Base-by-base conservation (phyloP, 2,888 invertebrate genomes). In the Nomada hirtipes region DNA sequence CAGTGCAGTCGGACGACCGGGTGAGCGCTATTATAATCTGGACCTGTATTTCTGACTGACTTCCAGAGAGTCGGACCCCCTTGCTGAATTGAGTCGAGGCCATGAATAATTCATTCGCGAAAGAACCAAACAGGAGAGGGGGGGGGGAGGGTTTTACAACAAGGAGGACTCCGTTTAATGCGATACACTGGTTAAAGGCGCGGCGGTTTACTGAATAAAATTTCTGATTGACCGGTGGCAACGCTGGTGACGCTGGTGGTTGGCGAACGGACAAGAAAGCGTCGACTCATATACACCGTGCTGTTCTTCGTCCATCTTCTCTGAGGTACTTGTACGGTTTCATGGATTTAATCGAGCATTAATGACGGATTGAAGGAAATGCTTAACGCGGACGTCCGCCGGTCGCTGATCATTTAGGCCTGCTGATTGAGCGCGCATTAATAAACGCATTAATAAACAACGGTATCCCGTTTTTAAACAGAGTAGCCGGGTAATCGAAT, bases 81-180 rank as follows among this genome's bases (percentile, higher is more conserved):
- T 90, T 89, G 89, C 90, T 89, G 91, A 91, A 92, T 92, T 90
- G 91, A 92, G 91, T 90, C 90, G 90, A 85, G 88, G 83, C 86
- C 87, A 93, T 93, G 93, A 93, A 93, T 93, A 89, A 93, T 93
- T 93, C 93, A 93, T 92, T 76, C 65, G 64, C 76, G 86, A 78
- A 73, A 76, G 65, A 81, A 78, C 81, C 29, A 76, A 78, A 74
- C 75, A 86, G 80, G 76, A 82, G 7, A 7, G 36, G 82, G 76
- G 47, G 57, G 15, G 11, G 57, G 42, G 52, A 15, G 81, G 86
- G 83, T 84, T 86, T 86, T 87, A 86, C 87, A 86, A 89, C 83
- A 18, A 61, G 70, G 86, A 89, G 90, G 88, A 84, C 88, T 88
- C 88, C 88, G 89, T 92, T 92, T 92, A 92, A 93, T 92, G 92